Base-by-base conservation (phyloP, 2,113 vertebrate genomes). In the Ifrita kowaldi region DNA sequence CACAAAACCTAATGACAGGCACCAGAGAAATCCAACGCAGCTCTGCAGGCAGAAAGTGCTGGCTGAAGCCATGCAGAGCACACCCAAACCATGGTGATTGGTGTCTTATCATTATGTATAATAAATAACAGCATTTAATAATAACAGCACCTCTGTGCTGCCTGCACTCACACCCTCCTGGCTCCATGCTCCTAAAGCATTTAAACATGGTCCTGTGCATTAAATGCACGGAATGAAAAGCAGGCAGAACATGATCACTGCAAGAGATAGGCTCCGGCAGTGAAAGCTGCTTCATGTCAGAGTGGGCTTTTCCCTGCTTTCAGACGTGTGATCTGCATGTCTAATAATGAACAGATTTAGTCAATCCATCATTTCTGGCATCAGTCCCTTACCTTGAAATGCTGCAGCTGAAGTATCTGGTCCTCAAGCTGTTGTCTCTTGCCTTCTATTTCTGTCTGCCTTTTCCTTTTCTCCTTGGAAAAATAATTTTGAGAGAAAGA, bases 371-470 rank as follows among this genome's bases (percentile, higher is more conserved):
- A 32, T 87, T 89, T 62, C 33, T 90, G 97, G 96, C 94, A 73
- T 87, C 73, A 42, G 81, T 97, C 41, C 85, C 98, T 98, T 98
- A 99, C 99, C 99, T 99, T 99, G 95, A 99, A 98, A 98, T 99
- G 99, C 97, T 99, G 99, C 94, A 99, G 98, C 94, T 99, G 99
- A 90, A 99, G 98, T 94, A 99, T 99, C 97, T 99, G 98, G 82
- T 99, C 99, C 83, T 99, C 99, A 16, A 99, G 98, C 98, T 99
- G 98, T 69, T 98, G 98, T 93, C 99, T 98, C 97, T 99, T 99
- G 95, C 98, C 98, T 97, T 99, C 99, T 96, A 99, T 99, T 98
- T 99, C 99, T 50, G 98, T 98, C 98, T 99, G 99, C 46, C 99
- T 97, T 98, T 99, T 99, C 95, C 99, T 98, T 97, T 99, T 99